Evolutionary conservation across 2,888 invertebrate species (phyloP).

Genomic region (Suillia variegata): DNA sequence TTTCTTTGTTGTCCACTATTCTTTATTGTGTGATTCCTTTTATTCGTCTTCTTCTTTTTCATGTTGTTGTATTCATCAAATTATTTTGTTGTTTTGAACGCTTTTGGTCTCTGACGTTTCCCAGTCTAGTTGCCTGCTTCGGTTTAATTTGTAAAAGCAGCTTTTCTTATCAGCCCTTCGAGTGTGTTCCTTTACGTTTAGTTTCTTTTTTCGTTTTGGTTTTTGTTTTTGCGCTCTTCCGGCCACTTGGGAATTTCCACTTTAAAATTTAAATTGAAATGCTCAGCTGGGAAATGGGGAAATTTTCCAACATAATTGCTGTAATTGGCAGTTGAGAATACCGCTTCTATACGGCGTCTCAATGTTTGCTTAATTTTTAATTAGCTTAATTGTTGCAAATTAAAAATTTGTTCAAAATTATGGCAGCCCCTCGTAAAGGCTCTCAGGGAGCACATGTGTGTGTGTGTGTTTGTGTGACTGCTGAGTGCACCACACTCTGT

Average conservation of each 20-base stretch:
- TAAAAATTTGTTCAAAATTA: constrained; percentile 15
- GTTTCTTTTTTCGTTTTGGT: constrained; percentile 7
- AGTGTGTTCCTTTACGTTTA: not conserved
- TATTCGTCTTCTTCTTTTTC: not conserved
- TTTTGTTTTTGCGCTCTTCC: not conserved
- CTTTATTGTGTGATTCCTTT: too few species aligned
- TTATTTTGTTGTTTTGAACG: not conserved
- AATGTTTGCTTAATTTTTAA: constrained; percentile 26
- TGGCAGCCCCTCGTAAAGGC: not conserved
- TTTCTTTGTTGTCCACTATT: not conserved
- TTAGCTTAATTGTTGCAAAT: constrained; percentile 26
- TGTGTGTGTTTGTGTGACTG: too few species aligned
- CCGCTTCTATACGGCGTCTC: too few species aligned
- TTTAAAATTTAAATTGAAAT: constrained; percentile 28
- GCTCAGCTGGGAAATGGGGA: constrained; percentile 1
- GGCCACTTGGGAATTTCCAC: constrained; percentile 21
- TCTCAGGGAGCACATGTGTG: too few species aligned
- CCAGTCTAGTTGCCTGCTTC: not conserved
- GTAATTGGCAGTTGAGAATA: constrained; percentile 17
- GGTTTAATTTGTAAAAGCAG: not conserved
- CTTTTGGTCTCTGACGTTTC: too few species aligned
- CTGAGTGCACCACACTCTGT: too few species aligned
- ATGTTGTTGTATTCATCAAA: too few species aligned
- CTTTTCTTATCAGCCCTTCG: not conserved
- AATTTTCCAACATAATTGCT: constrained; percentile 20